phyloP scores from a whole-genome alignment of 2,113 vertebrate genomes.

The Formicarius rufipectus region DNA sequence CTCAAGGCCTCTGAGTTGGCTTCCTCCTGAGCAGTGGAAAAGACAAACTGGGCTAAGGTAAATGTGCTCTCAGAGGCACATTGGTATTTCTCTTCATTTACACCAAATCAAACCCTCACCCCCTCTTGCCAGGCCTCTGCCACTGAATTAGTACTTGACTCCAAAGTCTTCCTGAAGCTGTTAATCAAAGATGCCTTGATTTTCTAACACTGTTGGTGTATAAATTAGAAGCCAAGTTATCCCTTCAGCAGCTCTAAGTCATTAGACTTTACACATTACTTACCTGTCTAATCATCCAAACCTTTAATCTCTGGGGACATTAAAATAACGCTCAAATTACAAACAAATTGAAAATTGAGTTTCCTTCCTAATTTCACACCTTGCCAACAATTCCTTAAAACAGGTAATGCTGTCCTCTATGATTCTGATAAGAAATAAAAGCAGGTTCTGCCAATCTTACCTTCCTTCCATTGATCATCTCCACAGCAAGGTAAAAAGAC shows the following conservation, averaged over 20 bases:
- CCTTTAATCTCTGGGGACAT: not conserved
- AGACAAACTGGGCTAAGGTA: not conserved
- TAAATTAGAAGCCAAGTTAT: not conserved
- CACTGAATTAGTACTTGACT: not conserved
- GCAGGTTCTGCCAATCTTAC: not conserved
- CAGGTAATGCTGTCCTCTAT: not conserved
- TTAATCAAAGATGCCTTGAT: not conserved
- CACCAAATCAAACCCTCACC: not conserved
- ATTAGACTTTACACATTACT: conserved; percentile 3
- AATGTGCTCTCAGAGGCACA: not conserved
- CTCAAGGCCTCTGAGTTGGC: not conserved
- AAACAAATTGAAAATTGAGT: conserved; percentile 4
- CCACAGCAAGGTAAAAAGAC: not conserved
- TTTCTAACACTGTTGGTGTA: not conserved
- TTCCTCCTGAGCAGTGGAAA: not conserved
- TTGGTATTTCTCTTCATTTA: not conserved
- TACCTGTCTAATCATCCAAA: not conserved
- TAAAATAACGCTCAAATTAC: not conserved
- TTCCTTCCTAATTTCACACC: not conserved
- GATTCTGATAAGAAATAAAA: not conserved
- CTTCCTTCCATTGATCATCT: not conserved
- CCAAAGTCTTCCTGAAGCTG: not conserved
- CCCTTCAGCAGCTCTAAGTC: not conserved
- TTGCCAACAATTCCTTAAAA: not conserved
- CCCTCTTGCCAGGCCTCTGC: not conserved